Base-by-base conservation (phyloP, 2,113 vertebrate genomes). In the Phycodurus eques region DNA sequence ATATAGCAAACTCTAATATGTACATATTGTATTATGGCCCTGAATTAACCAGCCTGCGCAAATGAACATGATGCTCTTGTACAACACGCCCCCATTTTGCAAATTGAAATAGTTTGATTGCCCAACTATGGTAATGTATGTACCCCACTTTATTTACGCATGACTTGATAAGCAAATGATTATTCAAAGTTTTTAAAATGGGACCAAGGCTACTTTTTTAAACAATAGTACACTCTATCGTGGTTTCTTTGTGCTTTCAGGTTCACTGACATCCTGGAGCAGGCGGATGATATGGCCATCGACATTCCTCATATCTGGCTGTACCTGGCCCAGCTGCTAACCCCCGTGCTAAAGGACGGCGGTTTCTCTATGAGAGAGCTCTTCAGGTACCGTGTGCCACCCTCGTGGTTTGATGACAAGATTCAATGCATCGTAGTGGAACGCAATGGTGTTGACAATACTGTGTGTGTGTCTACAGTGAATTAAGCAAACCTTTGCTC, bases 221-320 rank as follows among this genome's bases (percentile, higher is more conserved):
- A 39, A 39, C 35, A 39, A 39, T 6, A 39, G 6, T 39, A 39
- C 1, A 39, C 35, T 39, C 35, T 5, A 39, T 39, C 4, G 35
- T 5, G 35, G 2, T 39, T 39, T 2, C 17, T 44, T 43, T 64
- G 39, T 53, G n/a, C n/a, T 2, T 56, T 22, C 87, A 97, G 98
- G 80, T 97, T 98, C 89, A 87, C 94, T 0, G 96, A 98, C 67
- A 98, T 93, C 51, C 85, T 99, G 92, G 98, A 99, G 90, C 85
- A 94, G 78, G 96, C 98, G 0, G 98, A 99, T 1, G 97, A 99
- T 77, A 99, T 99, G 98, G 95, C 96, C 78, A 99, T 99, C 78
- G 98, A 99, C 88, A 96, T 99, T 83, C 98, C 98, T 68, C 97
- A 99, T 79, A 99, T 99, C 79, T 99, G 97, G 97, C 84, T 98